These are phyloP conservation scores for Penaeus japonicus DNA, from an alignment of 1,140 invertebrate species.

Conservation along the genomic window DNA sequence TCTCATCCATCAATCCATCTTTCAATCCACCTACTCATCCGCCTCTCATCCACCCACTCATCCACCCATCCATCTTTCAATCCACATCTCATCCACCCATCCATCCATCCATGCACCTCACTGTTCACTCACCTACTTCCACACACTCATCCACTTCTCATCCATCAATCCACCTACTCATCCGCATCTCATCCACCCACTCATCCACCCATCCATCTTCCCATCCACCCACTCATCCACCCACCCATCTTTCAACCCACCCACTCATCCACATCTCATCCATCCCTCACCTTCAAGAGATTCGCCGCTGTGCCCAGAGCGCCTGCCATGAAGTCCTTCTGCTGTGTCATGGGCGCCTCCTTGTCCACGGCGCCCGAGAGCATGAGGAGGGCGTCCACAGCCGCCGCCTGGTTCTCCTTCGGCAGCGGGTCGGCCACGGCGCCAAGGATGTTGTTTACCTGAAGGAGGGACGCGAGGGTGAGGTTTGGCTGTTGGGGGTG, in stretches of 20 bases:
- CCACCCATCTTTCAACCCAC: background rate
- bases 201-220: too few relatives aligned
- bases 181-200: background rate
- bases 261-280: background rate
- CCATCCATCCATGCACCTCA: too few relatives aligned
- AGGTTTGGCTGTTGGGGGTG: too few relatives aligned
- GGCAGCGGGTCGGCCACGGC: constrained; percentile 47
- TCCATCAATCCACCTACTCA: too few relatives aligned
- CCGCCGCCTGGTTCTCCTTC: constrained; percentile 9
- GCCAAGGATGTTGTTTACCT: constrained; percentile 54
- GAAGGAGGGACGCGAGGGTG: background rate
- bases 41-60: too few relatives aligned
- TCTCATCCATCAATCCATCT: too few relatives aligned
- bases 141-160: too few relatives aligned
- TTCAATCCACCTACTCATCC: too few relatives aligned
- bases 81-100: too few relatives aligned
- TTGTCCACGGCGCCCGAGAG: constrained; percentile 33
- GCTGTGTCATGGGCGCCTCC: constrained; percentile 26
- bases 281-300: constrained; percentile 21
- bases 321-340: constrained; percentile 31
- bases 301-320: constrained; percentile 28
- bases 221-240: too few relatives aligned
- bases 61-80: too few relatives aligned
- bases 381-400: constrained; percentile 20
- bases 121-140: too few relatives aligned